Evolutionary conservation across 2,113 vertebrate species (phyloP).

Genomic region (Antechinus stuartii): DNA sequence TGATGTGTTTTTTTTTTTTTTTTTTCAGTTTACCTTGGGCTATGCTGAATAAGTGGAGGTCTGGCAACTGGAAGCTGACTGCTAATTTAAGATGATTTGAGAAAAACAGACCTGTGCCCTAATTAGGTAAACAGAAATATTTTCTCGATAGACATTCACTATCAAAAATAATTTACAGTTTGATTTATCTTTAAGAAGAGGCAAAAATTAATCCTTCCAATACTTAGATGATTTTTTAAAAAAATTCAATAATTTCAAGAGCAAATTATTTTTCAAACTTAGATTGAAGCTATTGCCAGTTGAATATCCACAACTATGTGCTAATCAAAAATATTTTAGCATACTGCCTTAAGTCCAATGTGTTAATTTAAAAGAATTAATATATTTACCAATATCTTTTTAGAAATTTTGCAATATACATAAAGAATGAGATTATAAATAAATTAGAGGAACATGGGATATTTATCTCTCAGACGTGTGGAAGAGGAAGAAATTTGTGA

Average conservation of each 20-base stretch:
- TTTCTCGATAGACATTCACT: conserved; percentile 49
- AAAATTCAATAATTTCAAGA: conserved; percentile 32
- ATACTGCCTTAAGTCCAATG: conserved; percentile 37
- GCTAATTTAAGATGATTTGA: background rate
- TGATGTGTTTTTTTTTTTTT: no score
- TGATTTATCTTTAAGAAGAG: conserved; percentile 61
- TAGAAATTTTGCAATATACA: conserved; percentile 58
- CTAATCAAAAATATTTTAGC: conserved; percentile 58
- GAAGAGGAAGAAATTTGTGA: no score
- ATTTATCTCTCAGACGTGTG: no score
- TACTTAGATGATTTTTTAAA: conserved; percentile 45
- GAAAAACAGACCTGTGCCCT: conserved; percentile 59
- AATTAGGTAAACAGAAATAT: conserved; percentile 56
- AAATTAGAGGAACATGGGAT: no score
- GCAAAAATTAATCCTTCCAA: conserved; percentile 26
- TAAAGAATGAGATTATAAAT: no score
- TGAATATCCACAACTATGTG: conserved; percentile 38
- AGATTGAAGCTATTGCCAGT: conserved; percentile 23
- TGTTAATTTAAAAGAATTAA: conserved; percentile 51
- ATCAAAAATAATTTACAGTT: conserved; percentile 74
- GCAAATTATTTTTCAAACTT: conserved; percentile 53
- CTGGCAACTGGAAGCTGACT: no score
- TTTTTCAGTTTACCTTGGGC: no score
- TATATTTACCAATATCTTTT: conserved; percentile 76
- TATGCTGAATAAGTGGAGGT: no score